Base-by-base conservation (phyloP, 2,797 vertebrate species). In the Acanthurus lineatus region DNA sequence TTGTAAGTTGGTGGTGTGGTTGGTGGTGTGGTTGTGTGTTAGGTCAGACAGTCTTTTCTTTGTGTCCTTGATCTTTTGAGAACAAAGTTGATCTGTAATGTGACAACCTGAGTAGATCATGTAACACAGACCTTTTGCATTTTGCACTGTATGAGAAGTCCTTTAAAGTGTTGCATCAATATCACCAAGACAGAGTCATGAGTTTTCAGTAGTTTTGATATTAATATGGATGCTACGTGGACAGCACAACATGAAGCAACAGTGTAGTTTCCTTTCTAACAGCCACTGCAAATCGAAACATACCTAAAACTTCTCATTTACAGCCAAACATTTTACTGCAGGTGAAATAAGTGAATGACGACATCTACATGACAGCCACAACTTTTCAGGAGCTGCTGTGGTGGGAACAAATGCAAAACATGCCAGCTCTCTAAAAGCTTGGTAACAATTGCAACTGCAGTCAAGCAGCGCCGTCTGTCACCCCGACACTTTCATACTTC, bases 391-490 rank as follows among this genome's bases (percentile, higher is more conserved):
- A 61, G 60, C 61, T 9, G 25, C 61, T 57, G 73, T 25, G 16
- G 52, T 16, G 6, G 56, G 28, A 61, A 80, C 69, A 48, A 72
- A 85, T 68, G 64, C 59, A 76, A 78, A 84, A 73, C 47, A 67
- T 8, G 66, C 7, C 72, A 58, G 65, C 49, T 72, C 76, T 78
- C 57, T 74, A 58, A 79, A 77, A 73, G 69, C 81, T 32, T 16
- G 32, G 73, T 51, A 66, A 70, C 65, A 28, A 58, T 70, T 69
- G 89, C 71, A 79, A 82, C 79, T 79, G 76, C 82, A 81, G 79
- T 85, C 72, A 80, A 75, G 71, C 35, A 22, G 52, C 8, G 74
- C 61, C 59, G 59, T 86, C 76, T 10, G 57, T 92, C 92, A 85
- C 32, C 4, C 9, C n/a, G 69, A 76, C 85, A 86, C 69, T 81